Evolutionary conservation across 2,113 vertebrate species (phyloP).

Genomic region (Benitochromis conjunctus): DNA sequence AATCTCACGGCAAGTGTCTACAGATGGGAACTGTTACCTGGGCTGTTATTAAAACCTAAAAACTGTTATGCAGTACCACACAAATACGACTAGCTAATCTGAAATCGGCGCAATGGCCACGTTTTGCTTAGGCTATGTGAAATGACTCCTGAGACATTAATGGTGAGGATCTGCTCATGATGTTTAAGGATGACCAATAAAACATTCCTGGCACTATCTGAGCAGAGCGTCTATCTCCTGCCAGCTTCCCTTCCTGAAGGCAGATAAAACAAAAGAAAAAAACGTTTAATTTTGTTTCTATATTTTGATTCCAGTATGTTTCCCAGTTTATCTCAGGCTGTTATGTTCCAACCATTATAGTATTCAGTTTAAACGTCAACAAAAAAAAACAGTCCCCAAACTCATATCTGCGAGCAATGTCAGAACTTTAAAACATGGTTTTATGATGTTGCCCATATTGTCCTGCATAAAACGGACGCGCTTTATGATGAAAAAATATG

Average conservation of each 20-base stretch:
- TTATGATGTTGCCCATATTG: neutral
- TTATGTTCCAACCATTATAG: neutral
- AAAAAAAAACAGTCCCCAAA: neutral
- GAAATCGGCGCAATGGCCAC: neutral
- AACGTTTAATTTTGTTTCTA: neutral
- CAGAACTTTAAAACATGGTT: neutral
- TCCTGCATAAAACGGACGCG: neutral
- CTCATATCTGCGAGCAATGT: neutral
- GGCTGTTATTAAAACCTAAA: neutral
- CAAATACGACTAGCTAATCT: neutral
- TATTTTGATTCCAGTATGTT: neutral
- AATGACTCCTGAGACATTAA: neutral
- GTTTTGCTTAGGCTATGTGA: neutral
- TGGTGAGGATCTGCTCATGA: neutral
- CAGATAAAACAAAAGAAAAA: neutral
- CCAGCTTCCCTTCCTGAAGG: neutral
- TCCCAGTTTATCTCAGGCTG: neutral
- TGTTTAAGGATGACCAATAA: neutral
- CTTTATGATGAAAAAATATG: constrained; percentile 19
- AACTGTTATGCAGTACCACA: neutral
- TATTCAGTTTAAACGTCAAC: neutral
- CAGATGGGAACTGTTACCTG: neutral
- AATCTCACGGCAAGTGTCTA: neutral
- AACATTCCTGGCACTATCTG: neutral
- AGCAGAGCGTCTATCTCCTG: neutral